Conservation (phyloP, 2,113 vertebrate genomes). For the Aegotheles bennettii region DNA sequence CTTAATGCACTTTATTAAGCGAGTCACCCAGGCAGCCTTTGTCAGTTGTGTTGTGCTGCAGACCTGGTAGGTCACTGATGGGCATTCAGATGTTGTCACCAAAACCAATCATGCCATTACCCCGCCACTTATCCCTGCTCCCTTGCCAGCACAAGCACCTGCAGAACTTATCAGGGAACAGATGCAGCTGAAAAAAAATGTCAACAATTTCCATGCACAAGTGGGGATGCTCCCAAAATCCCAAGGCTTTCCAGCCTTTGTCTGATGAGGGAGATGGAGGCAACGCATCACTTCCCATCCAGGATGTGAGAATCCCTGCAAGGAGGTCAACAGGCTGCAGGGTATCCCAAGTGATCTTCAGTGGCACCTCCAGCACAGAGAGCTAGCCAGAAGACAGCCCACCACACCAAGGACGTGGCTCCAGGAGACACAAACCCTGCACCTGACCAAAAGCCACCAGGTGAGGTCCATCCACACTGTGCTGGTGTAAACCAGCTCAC, state of each 20-base stretch:
- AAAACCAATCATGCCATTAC: accelerated
- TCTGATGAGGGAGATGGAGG: not conserved
- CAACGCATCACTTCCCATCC: accelerated
- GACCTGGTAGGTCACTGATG: not conserved
- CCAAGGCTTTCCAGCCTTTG: not conserved
- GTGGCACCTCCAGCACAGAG: not conserved
- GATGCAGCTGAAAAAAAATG: not conserved
- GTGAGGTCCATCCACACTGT: accelerated
- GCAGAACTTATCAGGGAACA: not conserved
- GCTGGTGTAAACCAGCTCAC: not conserved
- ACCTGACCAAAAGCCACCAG: accelerated
- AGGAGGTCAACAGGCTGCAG: not conserved
- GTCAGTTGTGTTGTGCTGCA: not conserved
- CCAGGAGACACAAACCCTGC: not conserved
- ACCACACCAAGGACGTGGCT: not conserved
- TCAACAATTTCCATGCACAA: not conserved
- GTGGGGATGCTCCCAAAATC: not conserved
- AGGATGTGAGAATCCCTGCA: not conserved
- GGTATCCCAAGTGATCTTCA: not conserved
- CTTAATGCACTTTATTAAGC: not conserved
- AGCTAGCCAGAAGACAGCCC: not conserved
- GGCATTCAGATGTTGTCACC: not conserved
- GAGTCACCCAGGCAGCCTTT: not conserved
- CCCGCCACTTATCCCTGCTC: not conserved
- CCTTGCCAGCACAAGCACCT: not conserved